Evolutionary conservation across 2,113 vertebrate genomes (phyloP).

Genomic region (Fregetta grallaria): DNA sequence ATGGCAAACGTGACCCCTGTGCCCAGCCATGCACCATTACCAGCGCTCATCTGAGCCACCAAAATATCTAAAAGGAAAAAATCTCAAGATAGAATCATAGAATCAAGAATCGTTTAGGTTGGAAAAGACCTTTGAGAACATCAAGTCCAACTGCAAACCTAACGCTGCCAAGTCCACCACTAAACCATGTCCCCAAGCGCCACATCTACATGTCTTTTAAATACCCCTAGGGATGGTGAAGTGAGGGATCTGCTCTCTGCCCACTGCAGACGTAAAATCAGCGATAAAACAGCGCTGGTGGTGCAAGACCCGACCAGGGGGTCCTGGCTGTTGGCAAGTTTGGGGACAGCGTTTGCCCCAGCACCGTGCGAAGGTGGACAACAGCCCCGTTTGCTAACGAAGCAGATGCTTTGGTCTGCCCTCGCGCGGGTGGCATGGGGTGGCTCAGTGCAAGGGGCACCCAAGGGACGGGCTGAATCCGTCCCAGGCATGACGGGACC

Average conservation of each 20-base stretch:
- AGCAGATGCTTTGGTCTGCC: neutral
- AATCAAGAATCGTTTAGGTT: no score
- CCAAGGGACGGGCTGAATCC: neutral
- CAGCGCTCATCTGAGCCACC: neutral
- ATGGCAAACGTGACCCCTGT: neutral
- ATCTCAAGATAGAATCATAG: neutral
- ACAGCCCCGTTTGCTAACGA: neutral
- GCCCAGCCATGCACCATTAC: no score
- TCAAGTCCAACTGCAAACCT: no score
- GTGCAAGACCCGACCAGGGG: rapidly evolving
- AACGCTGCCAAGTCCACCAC: no score
- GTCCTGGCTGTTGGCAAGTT: no score
- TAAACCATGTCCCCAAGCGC: no score
- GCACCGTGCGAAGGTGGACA: neutral
- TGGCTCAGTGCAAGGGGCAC: neutral
- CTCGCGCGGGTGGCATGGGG: no score
- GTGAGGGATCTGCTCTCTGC: neutral
- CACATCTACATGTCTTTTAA: no score
- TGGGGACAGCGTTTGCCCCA: neutral
- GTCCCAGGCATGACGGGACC: neutral
- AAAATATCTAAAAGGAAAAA: neutral
- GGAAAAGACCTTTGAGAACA: no score
- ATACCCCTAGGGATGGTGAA: no score
- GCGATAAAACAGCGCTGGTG: rapidly evolving
- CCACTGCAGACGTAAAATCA: neutral